phyloP scores from a whole-genome alignment of 2,797 vertebrate genomes.

The Phalanger gymnotis region DNA sequence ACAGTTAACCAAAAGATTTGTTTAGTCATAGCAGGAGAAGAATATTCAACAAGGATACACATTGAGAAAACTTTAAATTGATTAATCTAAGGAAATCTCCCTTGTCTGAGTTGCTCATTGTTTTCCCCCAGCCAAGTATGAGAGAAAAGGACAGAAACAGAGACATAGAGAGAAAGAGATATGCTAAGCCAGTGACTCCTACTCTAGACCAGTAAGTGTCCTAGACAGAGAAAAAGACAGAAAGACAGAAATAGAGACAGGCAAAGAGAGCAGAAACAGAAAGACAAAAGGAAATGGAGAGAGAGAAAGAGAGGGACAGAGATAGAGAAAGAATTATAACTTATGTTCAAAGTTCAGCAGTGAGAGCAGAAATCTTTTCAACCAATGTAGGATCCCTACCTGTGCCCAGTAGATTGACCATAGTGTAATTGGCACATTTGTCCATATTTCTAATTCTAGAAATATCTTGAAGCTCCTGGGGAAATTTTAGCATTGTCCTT shows the following conservation, averaged over 20 bases:
- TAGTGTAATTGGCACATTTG: not conserved
- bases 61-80: too few species aligned
- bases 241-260: not conserved
- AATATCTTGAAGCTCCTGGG: not conserved
- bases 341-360: not conserved
- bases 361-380: not conserved
- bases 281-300: too few species aligned
- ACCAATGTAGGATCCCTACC: not conserved
- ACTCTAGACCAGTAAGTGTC: not conserved
- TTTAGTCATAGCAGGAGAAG: not conserved
- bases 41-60: too few species aligned
- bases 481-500: not conserved
- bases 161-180: not conserved
- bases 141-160: not conserved
- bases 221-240: too few species aligned
- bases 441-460: not conserved
- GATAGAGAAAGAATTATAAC: not conserved
- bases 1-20: not conserved
- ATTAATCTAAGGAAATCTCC: too few species aligned
- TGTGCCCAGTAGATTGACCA: not conserved
- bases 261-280: too few species aligned
- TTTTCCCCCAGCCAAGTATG: not conserved
- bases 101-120: not conserved
- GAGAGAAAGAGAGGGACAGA: not conserved
- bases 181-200: too few species aligned